phyloP scores from a whole-genome alignment of 2,888 invertebrate genomes.

The Alloplasta piceator region DNA sequence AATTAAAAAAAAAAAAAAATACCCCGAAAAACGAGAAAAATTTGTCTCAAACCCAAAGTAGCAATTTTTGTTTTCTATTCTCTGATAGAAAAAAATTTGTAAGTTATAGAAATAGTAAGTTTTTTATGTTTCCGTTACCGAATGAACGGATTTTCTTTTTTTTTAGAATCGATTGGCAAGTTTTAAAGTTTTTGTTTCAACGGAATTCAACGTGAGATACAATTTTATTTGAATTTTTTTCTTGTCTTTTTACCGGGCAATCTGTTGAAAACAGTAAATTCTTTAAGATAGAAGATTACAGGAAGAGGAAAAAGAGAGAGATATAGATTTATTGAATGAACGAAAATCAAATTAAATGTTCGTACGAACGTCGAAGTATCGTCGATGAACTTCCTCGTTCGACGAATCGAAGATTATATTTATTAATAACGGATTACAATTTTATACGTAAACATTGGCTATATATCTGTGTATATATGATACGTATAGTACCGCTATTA shows the following conservation, averaged over 20 bases:
- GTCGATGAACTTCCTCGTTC: conserved; percentile 56
- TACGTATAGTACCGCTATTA: conserved; percentile 44
- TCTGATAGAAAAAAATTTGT: background rate
- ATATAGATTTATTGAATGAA: conserved; percentile 21
- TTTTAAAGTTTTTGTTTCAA: background rate
- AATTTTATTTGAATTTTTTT: background rate
- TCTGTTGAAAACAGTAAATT: background rate
- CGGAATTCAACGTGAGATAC: background rate
- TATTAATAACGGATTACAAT: conserved; percentile 60
- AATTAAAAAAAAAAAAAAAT: background rate
- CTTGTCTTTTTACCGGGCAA: background rate
- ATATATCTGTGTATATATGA: conserved; percentile 39
- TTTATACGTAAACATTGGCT: conserved; percentile 66
- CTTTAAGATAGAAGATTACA: background rate
- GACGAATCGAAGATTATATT: conserved; percentile 58
- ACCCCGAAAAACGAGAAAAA: background rate
- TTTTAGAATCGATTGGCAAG: no score
- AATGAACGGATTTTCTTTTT: background rate
- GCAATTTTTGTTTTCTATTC: background rate
- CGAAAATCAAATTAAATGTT: conserved; percentile 38
- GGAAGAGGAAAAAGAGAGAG: conserved; percentile 6
- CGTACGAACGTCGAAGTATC: conserved; percentile 43
- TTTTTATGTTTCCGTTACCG: background rate
- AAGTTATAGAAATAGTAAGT: background rate
- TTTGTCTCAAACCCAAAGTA: background rate